Evolutionary conservation across 2,888 invertebrate species (phyloP), one percentile per base, ranked within the genome.

Genomic region (Tanytarsus gracilentus): DNA sequence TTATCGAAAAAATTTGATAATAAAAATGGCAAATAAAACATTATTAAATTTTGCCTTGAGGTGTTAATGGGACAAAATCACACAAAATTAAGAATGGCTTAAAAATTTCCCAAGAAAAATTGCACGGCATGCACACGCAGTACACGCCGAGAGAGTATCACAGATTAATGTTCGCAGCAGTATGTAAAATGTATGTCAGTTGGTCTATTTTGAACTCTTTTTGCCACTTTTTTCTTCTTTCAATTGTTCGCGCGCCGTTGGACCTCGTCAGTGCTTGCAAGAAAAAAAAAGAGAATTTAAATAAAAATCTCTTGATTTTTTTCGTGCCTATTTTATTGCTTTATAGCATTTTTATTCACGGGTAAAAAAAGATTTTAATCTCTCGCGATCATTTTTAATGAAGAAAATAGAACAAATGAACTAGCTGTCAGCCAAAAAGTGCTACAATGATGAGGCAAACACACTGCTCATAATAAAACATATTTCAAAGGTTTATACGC

Each of bases 181-280:
- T 44, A 9, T 18, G 21, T 11, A 21, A 48, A 48, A 58, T 58
- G 58, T 58, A 16, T 58, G 58, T 58, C 58, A 58, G 58, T 44
- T 29, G 44, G 58, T 58, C 58, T 58, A 40, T 58, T 26, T 44
- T 18, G 21, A 23, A 23, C 23, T 44, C 44, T 18, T 44, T 30
- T 53, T 9, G 33, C 53, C 55, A 55, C 30, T 44, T 11, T 6
- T 44, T 44, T 5, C 18, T 11, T 16, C 55, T 52, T 52, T 11
- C 26, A 25, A 40, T 40, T 56, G 55, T 56, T 56, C 55, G 29
- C 55, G 36, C 30, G 21, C 36, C 23, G 55, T 44, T 44, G 44
- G 44, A 44, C 44, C 44, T 11, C 16, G 21, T 16, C 44, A 36
- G 16, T 36, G 36, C 36, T n/a, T 5, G 36, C n/a, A 16, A 36